phyloP scores from a whole-genome alignment of 2,797 vertebrate genomes.

The Micropoecilia bifurca region DNA sequence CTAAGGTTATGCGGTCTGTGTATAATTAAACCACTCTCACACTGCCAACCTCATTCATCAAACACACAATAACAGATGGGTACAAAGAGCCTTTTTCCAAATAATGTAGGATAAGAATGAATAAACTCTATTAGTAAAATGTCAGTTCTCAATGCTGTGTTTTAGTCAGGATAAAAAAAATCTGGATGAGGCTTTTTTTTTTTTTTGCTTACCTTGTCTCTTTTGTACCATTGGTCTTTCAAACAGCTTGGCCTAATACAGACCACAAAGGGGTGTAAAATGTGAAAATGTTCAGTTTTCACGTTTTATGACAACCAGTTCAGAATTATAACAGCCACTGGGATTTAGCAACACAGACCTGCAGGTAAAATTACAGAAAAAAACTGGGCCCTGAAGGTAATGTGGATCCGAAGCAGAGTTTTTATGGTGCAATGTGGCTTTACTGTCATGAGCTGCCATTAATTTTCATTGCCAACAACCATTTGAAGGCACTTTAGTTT shows the following conservation, averaged over 20 bases:
- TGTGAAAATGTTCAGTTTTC: constrained; percentile 47
- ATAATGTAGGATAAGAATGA: not conserved
- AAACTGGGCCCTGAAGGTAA: constrained; percentile 38
- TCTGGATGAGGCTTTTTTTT: too few relatives aligned
- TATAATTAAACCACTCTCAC: constrained; percentile 12
- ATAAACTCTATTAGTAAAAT: constrained; percentile 6
- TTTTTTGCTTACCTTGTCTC: not conserved
- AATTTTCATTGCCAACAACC: constrained; percentile 64
- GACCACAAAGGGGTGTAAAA: constrained; percentile 47
- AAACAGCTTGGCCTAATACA: constrained; percentile 19
- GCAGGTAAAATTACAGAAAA: constrained; percentile 53
- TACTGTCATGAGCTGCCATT: constrained; percentile 59
- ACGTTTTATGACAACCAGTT: constrained; percentile 38
- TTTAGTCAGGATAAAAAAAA: not conserved
- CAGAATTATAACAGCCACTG: constrained; percentile 33
- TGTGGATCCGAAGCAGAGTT: constrained; percentile 52
- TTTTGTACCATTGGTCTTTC: constrained; percentile 22
- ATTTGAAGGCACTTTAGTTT: constrained; percentile 55
- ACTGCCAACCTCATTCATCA: not conserved
- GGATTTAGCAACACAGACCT: constrained; percentile 40
- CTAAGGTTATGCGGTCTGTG: not conserved
- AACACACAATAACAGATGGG: constrained; percentile 2
- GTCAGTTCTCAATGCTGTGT: not conserved
- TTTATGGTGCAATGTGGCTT: constrained; percentile 62
- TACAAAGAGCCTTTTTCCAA: not conserved